Evolutionary conservation across 2,113 vertebrate genomes (phyloP).

Genomic region (Cygnus atratus): DNA sequence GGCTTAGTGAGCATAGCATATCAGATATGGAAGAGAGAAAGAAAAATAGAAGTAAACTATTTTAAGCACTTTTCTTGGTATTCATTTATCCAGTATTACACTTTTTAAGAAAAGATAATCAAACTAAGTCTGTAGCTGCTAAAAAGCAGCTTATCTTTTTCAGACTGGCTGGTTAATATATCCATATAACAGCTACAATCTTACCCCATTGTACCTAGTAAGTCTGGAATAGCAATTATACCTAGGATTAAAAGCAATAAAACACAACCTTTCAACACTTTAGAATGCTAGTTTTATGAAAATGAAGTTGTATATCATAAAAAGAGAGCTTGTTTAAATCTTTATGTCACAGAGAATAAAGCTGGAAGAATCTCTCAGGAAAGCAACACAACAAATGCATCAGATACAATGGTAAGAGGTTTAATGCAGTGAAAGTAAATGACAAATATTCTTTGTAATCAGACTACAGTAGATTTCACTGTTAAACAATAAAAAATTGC

Average conservation of each 20-base stretch:
- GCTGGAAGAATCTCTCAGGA: conserved; percentile 81
- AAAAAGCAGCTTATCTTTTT: not conserved
- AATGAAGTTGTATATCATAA: not conserved
- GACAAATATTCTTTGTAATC: not conserved
- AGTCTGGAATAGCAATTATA: not conserved
- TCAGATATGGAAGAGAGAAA: not conserved
- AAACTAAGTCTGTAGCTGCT: not conserved
- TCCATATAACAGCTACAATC: not conserved
- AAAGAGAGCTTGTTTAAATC: not conserved
- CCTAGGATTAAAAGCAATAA: not conserved
- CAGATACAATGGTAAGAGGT: conserved; percentile 80
- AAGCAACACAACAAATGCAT: conserved; percentile 80
- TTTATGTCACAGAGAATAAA: conserved; percentile 77
- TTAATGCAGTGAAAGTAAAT: not conserved
- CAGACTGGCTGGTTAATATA: not conserved
- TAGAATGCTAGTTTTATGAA: not conserved
- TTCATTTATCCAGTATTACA: not conserved
- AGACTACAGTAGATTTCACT: not conserved
- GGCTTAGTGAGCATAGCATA: not conserved
- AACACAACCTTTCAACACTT: not conserved
- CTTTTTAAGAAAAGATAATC: not conserved
- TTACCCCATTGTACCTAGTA: not conserved
- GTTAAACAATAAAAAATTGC: not conserved
- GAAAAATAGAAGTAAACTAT: not conserved
- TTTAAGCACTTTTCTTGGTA: not conserved